Conservation (phyloP, 1,140 invertebrate species). For the Tetramorium parvispinum region DNA sequence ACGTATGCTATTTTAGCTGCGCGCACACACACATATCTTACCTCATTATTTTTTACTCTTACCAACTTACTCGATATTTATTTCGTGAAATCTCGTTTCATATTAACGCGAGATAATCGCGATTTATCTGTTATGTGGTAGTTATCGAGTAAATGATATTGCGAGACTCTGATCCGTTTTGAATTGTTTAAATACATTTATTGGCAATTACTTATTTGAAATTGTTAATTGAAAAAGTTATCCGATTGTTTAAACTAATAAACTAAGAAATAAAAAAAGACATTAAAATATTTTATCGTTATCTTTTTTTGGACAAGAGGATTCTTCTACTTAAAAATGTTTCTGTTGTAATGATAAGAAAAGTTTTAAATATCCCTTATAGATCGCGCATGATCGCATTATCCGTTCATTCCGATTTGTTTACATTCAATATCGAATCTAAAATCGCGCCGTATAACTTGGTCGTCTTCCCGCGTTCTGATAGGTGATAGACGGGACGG, state of each 20-base stretch:
- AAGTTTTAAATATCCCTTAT: neutral
- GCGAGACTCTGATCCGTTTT: neutral
- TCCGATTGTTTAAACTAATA: neutral
- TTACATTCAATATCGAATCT: slow-evolving; percentile 42
- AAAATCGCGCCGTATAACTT: slow-evolving; percentile 59
- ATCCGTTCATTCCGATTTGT: slow-evolving; percentile 18
- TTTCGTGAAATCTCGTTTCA: slow-evolving; percentile 11
- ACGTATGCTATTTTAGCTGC: slow-evolving; percentile 53
- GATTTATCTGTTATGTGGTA: neutral
- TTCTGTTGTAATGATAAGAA: neutral
- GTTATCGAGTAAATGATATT: neutral
- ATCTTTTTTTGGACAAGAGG: neutral
- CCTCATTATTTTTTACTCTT: slow-evolving; percentile 52
- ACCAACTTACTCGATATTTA: neutral
- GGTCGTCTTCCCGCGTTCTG: slow-evolving; percentile 17
- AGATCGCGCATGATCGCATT: neutral
- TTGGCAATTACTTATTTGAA: neutral
- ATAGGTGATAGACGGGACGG: slow-evolving; percentile 57
- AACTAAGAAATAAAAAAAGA: neutral
- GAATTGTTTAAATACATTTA: neutral
- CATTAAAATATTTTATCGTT: neutral
- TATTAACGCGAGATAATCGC: neutral
- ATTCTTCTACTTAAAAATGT: neutral
- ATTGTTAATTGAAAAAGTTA: neutral
- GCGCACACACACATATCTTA: slow-evolving; percentile 7